A percentile compares a stretch with the other conserved stretches of the same genome.
Conservation (phyloP, 2,797 vertebrate species). For the Argyrosomus regius region DNA sequence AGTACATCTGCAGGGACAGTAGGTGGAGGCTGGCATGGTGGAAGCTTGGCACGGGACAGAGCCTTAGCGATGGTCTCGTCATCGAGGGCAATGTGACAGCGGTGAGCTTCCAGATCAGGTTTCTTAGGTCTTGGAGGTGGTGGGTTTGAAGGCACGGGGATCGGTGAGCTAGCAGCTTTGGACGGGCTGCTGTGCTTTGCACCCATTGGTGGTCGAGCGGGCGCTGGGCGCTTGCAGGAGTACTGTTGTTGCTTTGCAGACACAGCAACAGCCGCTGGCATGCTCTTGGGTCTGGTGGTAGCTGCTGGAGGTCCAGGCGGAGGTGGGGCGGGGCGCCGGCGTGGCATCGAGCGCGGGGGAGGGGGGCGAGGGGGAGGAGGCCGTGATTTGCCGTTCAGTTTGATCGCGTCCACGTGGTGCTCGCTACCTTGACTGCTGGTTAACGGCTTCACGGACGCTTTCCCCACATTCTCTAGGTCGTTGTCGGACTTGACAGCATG, state of each 20-base stretch:
- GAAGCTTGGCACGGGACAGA: conserved; percentile 83
- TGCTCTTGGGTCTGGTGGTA: conserved; percentile 67
- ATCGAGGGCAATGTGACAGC: conserved; percentile 85
- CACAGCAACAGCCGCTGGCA: conserved; percentile 50
- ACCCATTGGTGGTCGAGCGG: conserved; percentile 84
- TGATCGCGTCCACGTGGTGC: conserved; percentile 10
- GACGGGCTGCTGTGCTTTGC: conserved; percentile 66
- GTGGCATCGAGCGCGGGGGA: conserved; percentile 84
- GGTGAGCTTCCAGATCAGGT: conserved; percentile 81
- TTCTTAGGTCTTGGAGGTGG: conserved; percentile 90
- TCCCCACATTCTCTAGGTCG: conserved; percentile 26
- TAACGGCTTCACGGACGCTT: not conserved
- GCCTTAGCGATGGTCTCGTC: conserved; percentile 86
- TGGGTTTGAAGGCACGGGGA: conserved; percentile 80
- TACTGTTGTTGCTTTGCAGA: conserved; percentile 47
- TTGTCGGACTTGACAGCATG: conserved; percentile 7
- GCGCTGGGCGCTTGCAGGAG: conserved; percentile 69
- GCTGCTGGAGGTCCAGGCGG: conserved; percentile 57
- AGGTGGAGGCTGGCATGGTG: conserved; percentile 69
- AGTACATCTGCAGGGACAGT: conserved; percentile 49
- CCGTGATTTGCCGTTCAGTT: conserved; percentile 72
- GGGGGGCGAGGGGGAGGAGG: conserved; percentile 92
- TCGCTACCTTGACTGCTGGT: conserved; percentile 13
- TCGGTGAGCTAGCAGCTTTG: conserved; percentile 74
- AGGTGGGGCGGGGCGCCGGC: conserved; percentile 66